Evolutionary conservation across 2,113 vertebrate species (phyloP).

Genomic region (Kryptolebias marmoratus): DNA sequence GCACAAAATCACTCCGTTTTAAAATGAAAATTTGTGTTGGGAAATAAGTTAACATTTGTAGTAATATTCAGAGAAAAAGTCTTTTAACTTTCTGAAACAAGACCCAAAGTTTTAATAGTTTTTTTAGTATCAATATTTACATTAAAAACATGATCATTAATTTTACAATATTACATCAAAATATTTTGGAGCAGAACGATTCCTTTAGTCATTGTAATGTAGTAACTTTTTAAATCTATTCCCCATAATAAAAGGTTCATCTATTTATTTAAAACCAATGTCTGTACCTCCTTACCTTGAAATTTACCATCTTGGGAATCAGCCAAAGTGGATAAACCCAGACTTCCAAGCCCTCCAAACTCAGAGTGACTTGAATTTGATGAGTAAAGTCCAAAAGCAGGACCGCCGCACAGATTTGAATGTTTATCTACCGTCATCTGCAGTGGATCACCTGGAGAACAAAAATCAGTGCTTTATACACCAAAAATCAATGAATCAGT

Average conservation of each 20-base stretch:
- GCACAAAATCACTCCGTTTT: not conserved
- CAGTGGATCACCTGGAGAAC: constrained; percentile 81
- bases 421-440: constrained; percentile 80
- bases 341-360: constrained; percentile 87
- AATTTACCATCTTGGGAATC: constrained; percentile 84
- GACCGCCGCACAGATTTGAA: constrained; percentile 80
- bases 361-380: constrained; percentile 83
- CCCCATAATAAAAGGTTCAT: not conserved
- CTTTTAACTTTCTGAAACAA: no score
- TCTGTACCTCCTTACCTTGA: constrained; percentile 78
- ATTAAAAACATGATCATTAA: no score
- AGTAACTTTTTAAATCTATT: not conserved
- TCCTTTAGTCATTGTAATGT: no score
- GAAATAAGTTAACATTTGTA: no score
- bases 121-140: no score
- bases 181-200: no score
- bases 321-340: constrained; percentile 85
- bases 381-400: constrained; percentile 83
- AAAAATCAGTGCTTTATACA: constrained; percentile 8
- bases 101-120: no score
- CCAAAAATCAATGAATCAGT: no score
- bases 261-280: not conserved
- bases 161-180: no score
- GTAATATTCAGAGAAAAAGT: no score
- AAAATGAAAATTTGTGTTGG: no score